These are phyloP conservation scores for Neodiprion fabricii DNA, from an alignment of 1,140 invertebrate genomes.

Conservation along the genomic window DNA sequence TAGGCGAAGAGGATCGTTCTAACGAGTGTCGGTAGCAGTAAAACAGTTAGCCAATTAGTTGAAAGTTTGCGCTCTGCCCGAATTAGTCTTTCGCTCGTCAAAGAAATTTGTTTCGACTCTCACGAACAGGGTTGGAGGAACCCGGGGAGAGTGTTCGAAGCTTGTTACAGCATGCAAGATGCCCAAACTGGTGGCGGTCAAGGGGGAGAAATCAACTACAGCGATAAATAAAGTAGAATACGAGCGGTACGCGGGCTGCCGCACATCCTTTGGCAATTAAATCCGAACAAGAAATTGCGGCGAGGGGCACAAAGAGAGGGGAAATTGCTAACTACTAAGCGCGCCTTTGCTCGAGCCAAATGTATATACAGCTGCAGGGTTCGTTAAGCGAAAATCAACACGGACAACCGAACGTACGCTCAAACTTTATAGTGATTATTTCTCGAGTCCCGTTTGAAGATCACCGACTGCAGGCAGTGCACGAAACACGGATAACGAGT, in stretches of 20 bases:
- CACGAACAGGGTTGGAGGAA: too few species aligned
- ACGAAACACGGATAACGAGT: too few species aligned
- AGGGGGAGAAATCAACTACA: not conserved
- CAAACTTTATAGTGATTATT: not conserved
- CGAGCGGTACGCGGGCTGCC: not conserved
- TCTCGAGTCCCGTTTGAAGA: not conserved
- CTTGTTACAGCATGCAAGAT: too few species aligned
- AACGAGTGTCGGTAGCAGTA: too few species aligned
- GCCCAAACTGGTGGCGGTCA: not conserved
- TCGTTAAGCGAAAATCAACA: constrained; percentile 7
- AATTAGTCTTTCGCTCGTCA: too few species aligned
- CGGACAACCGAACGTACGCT: not conserved
- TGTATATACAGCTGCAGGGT: not conserved
- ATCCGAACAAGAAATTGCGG: not conserved
- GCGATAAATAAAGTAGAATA: not conserved
- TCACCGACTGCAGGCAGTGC: too few species aligned
- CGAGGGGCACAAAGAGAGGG: not conserved
- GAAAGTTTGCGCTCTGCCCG: too few species aligned
- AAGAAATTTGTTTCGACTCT: too few species aligned
- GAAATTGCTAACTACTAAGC: not conserved
- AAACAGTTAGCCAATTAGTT: too few species aligned
- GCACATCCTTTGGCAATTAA: constrained; percentile 5
- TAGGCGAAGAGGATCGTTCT: too few species aligned
- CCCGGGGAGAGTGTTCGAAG: too few species aligned
- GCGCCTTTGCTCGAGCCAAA: not conserved